Evolutionary conservation across 1,140 invertebrate genomes (phyloP).

Genomic region (Halictus rubicundus): DNA sequence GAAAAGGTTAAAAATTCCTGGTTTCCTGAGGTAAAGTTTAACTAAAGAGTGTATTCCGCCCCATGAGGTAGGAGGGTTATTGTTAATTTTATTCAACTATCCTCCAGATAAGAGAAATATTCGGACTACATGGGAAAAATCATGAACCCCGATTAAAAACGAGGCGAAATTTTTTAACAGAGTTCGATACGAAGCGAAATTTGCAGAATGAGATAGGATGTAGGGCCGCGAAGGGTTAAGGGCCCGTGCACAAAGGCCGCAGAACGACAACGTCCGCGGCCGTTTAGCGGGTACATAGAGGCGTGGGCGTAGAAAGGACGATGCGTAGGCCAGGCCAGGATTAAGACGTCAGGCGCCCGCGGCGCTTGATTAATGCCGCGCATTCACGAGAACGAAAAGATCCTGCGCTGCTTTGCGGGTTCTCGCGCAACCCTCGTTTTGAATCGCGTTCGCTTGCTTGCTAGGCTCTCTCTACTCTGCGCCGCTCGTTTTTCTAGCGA

Average conservation of each 20-base stretch:
- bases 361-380: slow-evolving; percentile 79
- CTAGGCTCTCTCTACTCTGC: too few species aligned
- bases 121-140: too few species aligned
- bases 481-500: slow-evolving; percentile 38
- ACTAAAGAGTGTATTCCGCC: too few species aligned
- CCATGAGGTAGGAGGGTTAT: too few species aligned
- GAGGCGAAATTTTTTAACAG: too few species aligned
- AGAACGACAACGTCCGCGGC: slow-evolving; percentile 48
- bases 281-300: slow-evolving; percentile 63
- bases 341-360: slow-evolving; percentile 80
- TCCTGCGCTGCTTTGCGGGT: slow-evolving; percentile 69
- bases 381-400: slow-evolving; percentile 78
- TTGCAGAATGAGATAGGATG: too few species aligned
- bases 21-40: too few species aligned
- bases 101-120: too few species aligned
- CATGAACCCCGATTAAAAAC: too few species aligned
- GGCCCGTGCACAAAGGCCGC: slow-evolving; percentile 49
- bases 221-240: not conserved
- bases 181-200: too few species aligned
- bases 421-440: slow-evolving; percentile 55
- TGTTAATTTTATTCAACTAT: too few species aligned
- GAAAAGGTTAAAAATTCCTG: too few species aligned
- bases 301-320: slow-evolving; percentile 65
- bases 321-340: slow-evolving; percentile 70
- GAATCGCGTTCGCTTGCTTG: slow-evolving; percentile 7